Evolutionary conservation across 2,797 vertebrate genomes (phyloP), one percentile per base, ranked within the genome.

Genomic region (Coreius guichenoti): DNA sequence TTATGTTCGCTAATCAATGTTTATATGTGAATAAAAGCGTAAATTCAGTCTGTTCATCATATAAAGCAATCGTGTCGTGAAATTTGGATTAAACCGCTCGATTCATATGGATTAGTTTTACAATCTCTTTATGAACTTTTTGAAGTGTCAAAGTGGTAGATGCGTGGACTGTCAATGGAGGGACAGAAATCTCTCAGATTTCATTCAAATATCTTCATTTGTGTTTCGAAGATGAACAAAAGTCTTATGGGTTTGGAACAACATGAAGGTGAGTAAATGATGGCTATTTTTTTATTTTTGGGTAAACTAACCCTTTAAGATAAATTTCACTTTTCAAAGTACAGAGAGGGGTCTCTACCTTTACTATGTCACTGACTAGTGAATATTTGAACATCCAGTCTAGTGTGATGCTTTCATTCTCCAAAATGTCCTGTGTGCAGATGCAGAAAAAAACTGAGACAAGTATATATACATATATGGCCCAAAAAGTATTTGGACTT

Each of bases 381-480:
- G 98, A 99, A 79, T 97, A 99, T 89, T 97, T 96, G 89, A 99
- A 99, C 97, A 98, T 97, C 98, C 98, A 98, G 91, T 99, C 98
- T 92, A 99, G 92, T 0, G 96, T 97, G 91, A 99, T 99, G 93
- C 96, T 98, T 90, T 99, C 97, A 0, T 99, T 99, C 92, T 99
- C 97, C 93, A 99, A 86, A 87, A 99, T 97, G 90, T 99, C 98
- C 98, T 99, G 89, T 81, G 82, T 8, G 61, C 7, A 83, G 4
- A 65, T 51, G 45, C 51, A 83, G 33, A 84, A 86, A 36, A 36
- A 70, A 45, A 47, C 39, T 49, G 26, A 69, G 26, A 11, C 8
- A 17, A 74, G 21, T 63, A 14, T 8, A 82, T n/a, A 54, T 16
- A 51, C 29, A 80, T 31, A 23, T 49, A 76, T 1, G 0, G 12